Evolutionary conservation across 2,113 vertebrate species (phyloP), one percentile per base, ranked within the genome.

Genomic region (Prinia subflava): DNA sequence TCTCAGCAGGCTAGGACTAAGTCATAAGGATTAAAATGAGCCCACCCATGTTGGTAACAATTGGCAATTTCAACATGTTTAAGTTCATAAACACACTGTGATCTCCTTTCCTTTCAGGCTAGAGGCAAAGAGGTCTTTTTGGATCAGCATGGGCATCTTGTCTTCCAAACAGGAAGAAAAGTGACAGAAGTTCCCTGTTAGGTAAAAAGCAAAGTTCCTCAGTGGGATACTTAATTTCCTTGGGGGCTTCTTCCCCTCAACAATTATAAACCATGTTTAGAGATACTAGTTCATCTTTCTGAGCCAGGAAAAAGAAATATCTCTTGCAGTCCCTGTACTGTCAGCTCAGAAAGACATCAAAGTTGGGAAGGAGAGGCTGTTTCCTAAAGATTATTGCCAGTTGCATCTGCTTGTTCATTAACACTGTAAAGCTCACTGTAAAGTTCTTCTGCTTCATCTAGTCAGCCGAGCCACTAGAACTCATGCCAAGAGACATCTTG

Each of bases 401-500:
- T 76, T 35, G 6, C 14, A 76, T 31, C 53, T 60, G 12, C 12
- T 57, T 71, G 15, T 68, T 62, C 30, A 14, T 76, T 73, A 83
- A 25, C 12, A 16, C 25, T 50, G 2, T 41, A 62, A 70, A 31
- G 30, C 44, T 49, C 46, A n/a, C n/a, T n/a, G 53, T 78, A 18
- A 89, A 89, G 64, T 31, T 57, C 33, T 2, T 50, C 31, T 83
- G 24, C 44, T 83, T 76, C 33, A 76, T 27, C 57, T 49, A 30
- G 17, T 62, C 24, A 70, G 15, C 31, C 0, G 0, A 89, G 71
- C 13, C 7, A 41, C 24, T 27, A 53, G 17, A 47, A 20, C 7
- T 3, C 39, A 18, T 53, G 33, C 44, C 35, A 37, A 80, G 39
- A 79, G 37, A 23, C 28, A 67, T 35, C 46, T 56, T 53, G 28